Evolutionary conservation across 2,797 vertebrate genomes (phyloP).

Genomic region (Pipistrellus pipistrellus): DNA sequence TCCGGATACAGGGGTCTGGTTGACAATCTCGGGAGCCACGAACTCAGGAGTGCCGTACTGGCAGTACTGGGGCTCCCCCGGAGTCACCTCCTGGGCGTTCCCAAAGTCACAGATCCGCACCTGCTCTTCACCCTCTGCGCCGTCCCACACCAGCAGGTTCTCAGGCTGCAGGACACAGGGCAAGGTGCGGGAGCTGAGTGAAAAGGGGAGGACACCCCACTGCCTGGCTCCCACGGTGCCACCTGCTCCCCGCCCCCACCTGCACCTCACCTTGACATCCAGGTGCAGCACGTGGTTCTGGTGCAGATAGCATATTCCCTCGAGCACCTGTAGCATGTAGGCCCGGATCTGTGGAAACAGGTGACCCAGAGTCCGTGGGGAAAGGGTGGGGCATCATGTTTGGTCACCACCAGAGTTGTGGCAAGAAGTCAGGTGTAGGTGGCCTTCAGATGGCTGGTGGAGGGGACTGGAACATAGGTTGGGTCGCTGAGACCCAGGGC

Average conservation of each 20-base stretch:
- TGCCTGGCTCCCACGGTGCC: neutral
- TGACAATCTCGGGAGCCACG: constrained; percentile 97
- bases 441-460: neutral
- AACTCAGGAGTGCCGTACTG: constrained; percentile 98
- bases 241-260: constrained; percentile 58
- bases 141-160: constrained; percentile 96
- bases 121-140: constrained; percentile 90
- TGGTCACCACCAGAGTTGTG: neutral
- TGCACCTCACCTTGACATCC: constrained; percentile 89
- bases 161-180: constrained; percentile 91
- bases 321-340: constrained; percentile 94
- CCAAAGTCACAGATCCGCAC: constrained; percentile 98
- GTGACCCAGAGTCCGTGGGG: constrained; percentile 15
- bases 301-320: constrained; percentile 94
- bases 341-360: constrained; percentile 90
- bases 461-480: neutral
- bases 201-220: neutral
- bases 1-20: constrained; percentile 95
- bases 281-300: constrained; percentile 90
- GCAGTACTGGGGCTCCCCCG: constrained; percentile 95
- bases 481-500: neutral
- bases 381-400: neutral
- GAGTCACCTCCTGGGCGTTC: constrained; percentile 92
- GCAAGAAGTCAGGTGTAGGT: neutral
- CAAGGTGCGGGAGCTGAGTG: neutral